Evolutionary conservation across 2,888 invertebrate genomes (phyloP), one percentile per base, ranked within the genome.

Genomic region (Aporophyla nigra): DNA sequence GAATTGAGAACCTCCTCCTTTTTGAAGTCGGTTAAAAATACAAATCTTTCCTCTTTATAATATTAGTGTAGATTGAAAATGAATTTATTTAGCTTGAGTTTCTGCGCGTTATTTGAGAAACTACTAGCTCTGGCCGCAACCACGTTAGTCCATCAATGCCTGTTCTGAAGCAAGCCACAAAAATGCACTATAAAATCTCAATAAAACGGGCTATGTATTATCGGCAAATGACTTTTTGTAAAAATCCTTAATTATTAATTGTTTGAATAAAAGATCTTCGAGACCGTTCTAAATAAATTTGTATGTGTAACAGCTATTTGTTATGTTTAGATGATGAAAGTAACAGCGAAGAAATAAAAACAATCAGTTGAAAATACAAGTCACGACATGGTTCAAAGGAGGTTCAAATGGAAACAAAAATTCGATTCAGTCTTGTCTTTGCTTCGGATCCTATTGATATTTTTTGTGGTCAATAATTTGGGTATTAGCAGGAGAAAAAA

Each of bases 361-460:
- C 79, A 82, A 85, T 85, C 73, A 80, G 83, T 77, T 71, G 70
- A 77, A 85, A 78, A 72, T 53, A 87, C 80, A 76, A 86, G 86
- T 86, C 87, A 86, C 76, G 85, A 80, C 65, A 74, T 71, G 80
- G 77, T 87, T 85, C 82, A 74, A 76, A 80, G 65, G 27, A 66
- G 33, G 74, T 84, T 80, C 71, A 82, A 76, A 82, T 79, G 70
- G 58, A 70, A 84, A 82, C 71, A 71, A 79, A 58, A 74, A 81
- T 76, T 72, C 72, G 61, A 74, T 75, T 69, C 73, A 86, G 86
- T 84, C 71, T 75, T 71, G 65, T 68, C 69, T 67, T 74, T 56
- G 43, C 53, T 73, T 62, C 65, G 63, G 27, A 63, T 59, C 61
- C 68, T 62, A 77, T 68, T 59, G 68, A 71, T 70, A 62, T 85